Conservation (phyloP, 2,797 vertebrate species). For the Labroides dimidiatus region DNA sequence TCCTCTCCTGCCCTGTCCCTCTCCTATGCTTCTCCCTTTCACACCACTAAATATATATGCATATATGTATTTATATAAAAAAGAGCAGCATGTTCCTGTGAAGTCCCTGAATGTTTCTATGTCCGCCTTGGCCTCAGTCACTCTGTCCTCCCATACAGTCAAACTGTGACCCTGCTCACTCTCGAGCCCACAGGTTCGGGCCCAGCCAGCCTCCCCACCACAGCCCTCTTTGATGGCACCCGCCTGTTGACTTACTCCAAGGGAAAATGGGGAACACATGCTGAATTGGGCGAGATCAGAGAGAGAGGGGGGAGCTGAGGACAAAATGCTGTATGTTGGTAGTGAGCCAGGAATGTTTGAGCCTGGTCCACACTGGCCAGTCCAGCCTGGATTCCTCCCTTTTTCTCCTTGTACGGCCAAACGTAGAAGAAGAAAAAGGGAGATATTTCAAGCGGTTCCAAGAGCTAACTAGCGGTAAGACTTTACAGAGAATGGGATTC, state of each 20-base stretch:
- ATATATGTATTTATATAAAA: too few species aligned
- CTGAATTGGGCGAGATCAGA: constrained; percentile 64
- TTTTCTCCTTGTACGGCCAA: constrained; percentile 76
- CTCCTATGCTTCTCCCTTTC: constrained; percentile 24
- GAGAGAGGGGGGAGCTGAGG: constrained; percentile 22
- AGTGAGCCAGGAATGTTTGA: constrained; percentile 76
- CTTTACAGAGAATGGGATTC: constrained; percentile 52
- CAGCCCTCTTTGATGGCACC: constrained; percentile 73
- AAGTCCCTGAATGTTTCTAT: not conserved
- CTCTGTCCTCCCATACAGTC: constrained; percentile 25
- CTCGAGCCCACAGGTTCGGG: constrained; percentile 47
- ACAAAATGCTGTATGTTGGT: constrained; percentile 66
- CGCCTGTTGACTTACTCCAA: constrained; percentile 70
- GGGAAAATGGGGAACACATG: constrained; percentile 80
- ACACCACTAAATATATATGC: constrained; percentile 1
- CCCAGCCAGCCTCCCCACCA: constrained; percentile 45
- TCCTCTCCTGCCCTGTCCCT: constrained; percentile 33
- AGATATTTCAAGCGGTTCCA: constrained; percentile 61
- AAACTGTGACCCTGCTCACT: constrained; percentile 56
- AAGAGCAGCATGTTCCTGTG: too few species aligned
- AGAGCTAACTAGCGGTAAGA: constrained; percentile 41
- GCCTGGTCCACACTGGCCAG: constrained; percentile 66
- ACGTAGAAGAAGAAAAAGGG: constrained; percentile 22
- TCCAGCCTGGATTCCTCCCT: constrained; percentile 66
- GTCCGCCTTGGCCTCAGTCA: constrained; percentile 6